Conservation (phyloP, 1,140 invertebrate species). For the Bactericera cockerelli region DNA sequence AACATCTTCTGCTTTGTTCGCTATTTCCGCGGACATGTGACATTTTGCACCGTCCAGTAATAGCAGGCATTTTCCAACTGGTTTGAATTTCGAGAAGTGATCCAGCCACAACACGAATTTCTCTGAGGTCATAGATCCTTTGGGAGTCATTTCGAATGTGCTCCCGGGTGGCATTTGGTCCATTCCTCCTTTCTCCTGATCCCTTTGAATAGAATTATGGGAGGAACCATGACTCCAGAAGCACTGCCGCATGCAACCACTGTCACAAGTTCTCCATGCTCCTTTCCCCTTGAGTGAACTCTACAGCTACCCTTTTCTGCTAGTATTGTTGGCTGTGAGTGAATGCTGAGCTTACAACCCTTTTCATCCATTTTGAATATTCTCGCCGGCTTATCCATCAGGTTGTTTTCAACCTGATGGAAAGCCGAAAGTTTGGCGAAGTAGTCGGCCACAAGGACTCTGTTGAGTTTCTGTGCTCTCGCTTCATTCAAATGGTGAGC, state of each 20-base stretch:
- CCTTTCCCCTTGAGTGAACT: slow-evolving; percentile 26
- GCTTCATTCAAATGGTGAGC: slow-evolving; percentile 26
- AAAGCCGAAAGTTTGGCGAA: slow-evolving; percentile 25
- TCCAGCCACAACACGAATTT: slow-evolving; percentile 26
- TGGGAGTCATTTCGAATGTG: slow-evolving; percentile 21
- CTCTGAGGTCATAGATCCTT: slow-evolving; percentile 28
- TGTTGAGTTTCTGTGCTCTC: slow-evolving; percentile 27
- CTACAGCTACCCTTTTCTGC: slow-evolving; percentile 27
- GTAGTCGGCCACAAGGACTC: slow-evolving; percentile 25
- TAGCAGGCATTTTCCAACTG: slow-evolving; percentile 23
- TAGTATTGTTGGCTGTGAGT: slow-evolving; percentile 27
- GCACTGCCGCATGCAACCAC: slow-evolving; percentile 29
- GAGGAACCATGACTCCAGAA: slow-evolving; percentile 24
- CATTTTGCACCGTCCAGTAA: slow-evolving; percentile 29
- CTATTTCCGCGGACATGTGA: slow-evolving; percentile 25
- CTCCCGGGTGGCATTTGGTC: slow-evolving; percentile 25
- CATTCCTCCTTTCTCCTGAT: slow-evolving; percentile 25
- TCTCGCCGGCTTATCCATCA: slow-evolving; percentile 24
- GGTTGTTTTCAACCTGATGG: slow-evolving; percentile 21
- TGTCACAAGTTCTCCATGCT: slow-evolving; percentile 30
- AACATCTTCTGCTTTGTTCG: slow-evolving; percentile 24
- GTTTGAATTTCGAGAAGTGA: slow-evolving; percentile 26
- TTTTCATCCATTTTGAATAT: slow-evolving; percentile 32
- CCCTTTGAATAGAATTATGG: slow-evolving; percentile 30
- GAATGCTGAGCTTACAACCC: slow-evolving; percentile 26